Conservation (phyloP, 2,888 invertebrate species). For the Alcis repandata region DNA sequence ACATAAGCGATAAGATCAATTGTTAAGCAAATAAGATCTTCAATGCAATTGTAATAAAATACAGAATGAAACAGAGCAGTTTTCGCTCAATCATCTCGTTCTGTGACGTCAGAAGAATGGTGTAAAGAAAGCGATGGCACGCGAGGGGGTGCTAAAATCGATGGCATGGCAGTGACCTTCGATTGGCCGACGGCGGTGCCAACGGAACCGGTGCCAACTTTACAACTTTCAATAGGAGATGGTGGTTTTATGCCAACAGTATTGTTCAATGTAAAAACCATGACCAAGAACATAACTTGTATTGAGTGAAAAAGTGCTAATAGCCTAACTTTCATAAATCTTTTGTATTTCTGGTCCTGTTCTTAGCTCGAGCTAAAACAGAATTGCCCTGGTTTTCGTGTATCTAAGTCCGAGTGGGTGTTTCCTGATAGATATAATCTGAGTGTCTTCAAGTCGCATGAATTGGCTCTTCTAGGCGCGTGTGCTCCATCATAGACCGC, state of each 20-base stretch:
- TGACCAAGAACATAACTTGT: too few species aligned
- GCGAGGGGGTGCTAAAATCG: constrained; percentile 35
- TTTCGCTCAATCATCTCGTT: too few species aligned
- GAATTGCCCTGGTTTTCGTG: too few species aligned
- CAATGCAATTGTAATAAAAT: not conserved
- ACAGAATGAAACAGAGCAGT: not conserved
- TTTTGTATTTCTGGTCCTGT: too few species aligned
- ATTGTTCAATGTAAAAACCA: not conserved
- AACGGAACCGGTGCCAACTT: constrained; percentile 8
- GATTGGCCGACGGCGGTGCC: constrained; percentile 5
- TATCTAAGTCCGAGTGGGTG: too few species aligned
- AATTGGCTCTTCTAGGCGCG: too few species aligned
- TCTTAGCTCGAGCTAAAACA: too few species aligned
- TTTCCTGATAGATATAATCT: too few species aligned
- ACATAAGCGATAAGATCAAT: not conserved
- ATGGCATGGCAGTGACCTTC: constrained; percentile 34
- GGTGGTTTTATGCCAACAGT: not conserved
- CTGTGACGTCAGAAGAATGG: not conserved
- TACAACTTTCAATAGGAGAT: not conserved
- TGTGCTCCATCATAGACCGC: too few species aligned
- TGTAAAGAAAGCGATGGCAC: not conserved
- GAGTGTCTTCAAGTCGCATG: too few species aligned
- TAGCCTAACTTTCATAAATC: too few species aligned
- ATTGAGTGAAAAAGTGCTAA: too few species aligned
- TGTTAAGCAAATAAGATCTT: not conserved